These are phyloP conservation scores for Oligia strigilis DNA, from an alignment of 2,888 invertebrate species.

Conservation along the genomic window DNA sequence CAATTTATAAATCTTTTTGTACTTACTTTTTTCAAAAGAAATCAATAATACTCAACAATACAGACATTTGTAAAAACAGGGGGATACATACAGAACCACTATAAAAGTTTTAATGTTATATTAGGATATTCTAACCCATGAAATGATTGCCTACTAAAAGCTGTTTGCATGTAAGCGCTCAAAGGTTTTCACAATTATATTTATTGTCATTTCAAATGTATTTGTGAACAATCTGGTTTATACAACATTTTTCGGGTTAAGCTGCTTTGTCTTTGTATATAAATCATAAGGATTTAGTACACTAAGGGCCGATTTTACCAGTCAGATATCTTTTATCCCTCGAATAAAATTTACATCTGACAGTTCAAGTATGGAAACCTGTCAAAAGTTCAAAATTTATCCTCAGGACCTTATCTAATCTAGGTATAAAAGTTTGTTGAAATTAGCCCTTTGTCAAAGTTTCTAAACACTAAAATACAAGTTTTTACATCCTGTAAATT, in stretches of 20 bases:
- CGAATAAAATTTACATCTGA: too few relatives aligned
- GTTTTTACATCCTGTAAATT: not conserved
- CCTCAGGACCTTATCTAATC: too few relatives aligned
- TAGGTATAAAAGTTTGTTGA: too few relatives aligned
- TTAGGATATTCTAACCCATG: not conserved
- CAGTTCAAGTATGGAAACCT: too few relatives aligned
- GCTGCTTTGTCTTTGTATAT: not conserved
- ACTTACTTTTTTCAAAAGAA: not conserved
- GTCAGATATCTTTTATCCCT: too few relatives aligned
- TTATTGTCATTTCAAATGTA: too few relatives aligned
- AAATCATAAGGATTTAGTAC: not conserved
- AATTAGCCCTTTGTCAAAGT: not conserved
- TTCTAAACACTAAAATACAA: not conserved
- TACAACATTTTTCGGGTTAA: too few relatives aligned
- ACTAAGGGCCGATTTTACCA: not conserved
- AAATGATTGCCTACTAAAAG: too few relatives aligned
- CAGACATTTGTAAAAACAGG: not conserved
- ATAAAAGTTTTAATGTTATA: not conserved
- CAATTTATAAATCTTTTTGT: not conserved
- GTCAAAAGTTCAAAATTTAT: too few relatives aligned
- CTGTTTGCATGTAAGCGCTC: not conserved
- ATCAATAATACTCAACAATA: not conserved
- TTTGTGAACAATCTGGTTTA: too few relatives aligned
- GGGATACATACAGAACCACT: not conserved
- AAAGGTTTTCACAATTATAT: not conserved